phyloP scores from a whole-genome alignment of 2,113 vertebrate species.

The Panthera leo region DNA sequence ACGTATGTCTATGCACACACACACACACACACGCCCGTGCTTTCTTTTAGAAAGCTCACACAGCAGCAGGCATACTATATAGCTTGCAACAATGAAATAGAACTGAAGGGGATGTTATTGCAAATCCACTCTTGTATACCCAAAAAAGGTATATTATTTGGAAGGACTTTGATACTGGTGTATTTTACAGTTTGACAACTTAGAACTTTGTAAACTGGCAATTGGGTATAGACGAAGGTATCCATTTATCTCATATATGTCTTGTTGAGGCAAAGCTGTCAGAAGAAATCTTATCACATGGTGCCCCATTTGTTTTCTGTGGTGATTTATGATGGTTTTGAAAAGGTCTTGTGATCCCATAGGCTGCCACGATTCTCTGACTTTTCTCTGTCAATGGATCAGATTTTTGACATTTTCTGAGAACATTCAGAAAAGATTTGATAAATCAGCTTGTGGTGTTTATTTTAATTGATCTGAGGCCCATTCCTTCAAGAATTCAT shows the following conservation, averaged over 20 bases:
- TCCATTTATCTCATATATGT: slow-evolving; percentile 90
- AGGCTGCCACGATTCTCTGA: slow-evolving; percentile 91
- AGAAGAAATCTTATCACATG: slow-evolving; percentile 91
- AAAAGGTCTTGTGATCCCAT: slow-evolving; percentile 95
- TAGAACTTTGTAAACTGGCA: slow-evolving; percentile 89
- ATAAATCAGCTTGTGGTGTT: slow-evolving; percentile 92
- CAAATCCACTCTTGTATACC: slow-evolving; percentile 77
- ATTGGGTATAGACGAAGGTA: slow-evolving; percentile 87
- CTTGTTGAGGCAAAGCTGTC: slow-evolving; percentile 91
- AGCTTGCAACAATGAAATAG: slow-evolving; percentile 69
- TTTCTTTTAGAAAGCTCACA: slow-evolving; percentile 51
- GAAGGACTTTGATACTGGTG: slow-evolving; percentile 82
- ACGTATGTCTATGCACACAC: background rate
- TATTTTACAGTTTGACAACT: slow-evolving; percentile 88
- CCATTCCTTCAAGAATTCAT: slow-evolving; percentile 90
- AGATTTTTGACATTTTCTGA: slow-evolving; percentile 91
- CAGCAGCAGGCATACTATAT: slow-evolving; percentile 45
- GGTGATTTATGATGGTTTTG: slow-evolving; percentile 95
- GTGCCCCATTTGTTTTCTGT: slow-evolving; percentile 92
- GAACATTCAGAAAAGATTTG: slow-evolving; percentile 90
- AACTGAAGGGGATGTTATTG: slow-evolving; percentile 62
- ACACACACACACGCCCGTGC: too few species aligned
- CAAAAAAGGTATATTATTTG: slow-evolving; percentile 82
- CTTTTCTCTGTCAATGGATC: slow-evolving; percentile 91
- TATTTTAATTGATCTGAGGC: slow-evolving; percentile 93